Percentiles rank a stretch among this genome's conserved stretches.
These are phyloP conservation scores for Salpingus planirostris DNA, from an alignment of 2,888 invertebrate species.

Conservation along the genomic window DNA sequence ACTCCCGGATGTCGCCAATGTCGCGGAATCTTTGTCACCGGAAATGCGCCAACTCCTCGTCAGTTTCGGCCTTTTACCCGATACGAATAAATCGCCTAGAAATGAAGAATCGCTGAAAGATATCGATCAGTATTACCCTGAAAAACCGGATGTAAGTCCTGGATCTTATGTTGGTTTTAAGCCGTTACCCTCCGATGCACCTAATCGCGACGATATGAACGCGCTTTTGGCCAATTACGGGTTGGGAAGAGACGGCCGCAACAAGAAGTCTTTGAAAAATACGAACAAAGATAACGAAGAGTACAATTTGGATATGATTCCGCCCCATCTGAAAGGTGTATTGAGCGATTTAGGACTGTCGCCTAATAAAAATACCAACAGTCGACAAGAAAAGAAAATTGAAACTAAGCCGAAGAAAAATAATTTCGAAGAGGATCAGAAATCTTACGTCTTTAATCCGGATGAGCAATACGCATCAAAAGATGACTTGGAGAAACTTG, in stretches of 20 bases:
- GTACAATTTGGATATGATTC: slow-evolving; percentile 33
- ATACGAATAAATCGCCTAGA: slow-evolving; percentile 22
- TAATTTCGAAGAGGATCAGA: slow-evolving; percentile 13
- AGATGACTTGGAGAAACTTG: slow-evolving; percentile 45
- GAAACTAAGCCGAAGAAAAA: slow-evolving; percentile 7
- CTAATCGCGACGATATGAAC: slow-evolving; percentile 35
- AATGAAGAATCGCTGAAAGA: slow-evolving; percentile 2
- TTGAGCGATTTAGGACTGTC: slow-evolving; percentile 35
- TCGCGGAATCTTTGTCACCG: slow-evolving; percentile 36
- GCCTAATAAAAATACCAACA: too few species aligned
- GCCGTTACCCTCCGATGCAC: slow-evolving; percentile 35
- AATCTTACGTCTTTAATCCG: slow-evolving; percentile 33
- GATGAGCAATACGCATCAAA: slow-evolving; percentile 35
- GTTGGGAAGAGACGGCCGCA: slow-evolving; percentile 26
- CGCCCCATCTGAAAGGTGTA: slow-evolving; percentile 32
- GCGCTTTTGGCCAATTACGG: slow-evolving; percentile 36
- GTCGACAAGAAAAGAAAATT: slow-evolving; percentile 14
- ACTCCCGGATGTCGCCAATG: slow-evolving; percentile 32
- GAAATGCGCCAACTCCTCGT: slow-evolving; percentile 42
- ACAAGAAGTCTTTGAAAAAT: slow-evolving; percentile 19
- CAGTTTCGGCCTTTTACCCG: slow-evolving; percentile 41
- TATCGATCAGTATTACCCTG: slow-evolving; percentile 19
- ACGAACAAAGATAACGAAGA: slow-evolving; percentile 16
- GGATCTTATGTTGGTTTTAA: slow-evolving; percentile 38
- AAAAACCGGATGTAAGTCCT: slow-evolving; percentile 29